Base-by-base conservation (phyloP, 2,888 invertebrate genomes). In the Pristionchus maxplancki region DNA sequence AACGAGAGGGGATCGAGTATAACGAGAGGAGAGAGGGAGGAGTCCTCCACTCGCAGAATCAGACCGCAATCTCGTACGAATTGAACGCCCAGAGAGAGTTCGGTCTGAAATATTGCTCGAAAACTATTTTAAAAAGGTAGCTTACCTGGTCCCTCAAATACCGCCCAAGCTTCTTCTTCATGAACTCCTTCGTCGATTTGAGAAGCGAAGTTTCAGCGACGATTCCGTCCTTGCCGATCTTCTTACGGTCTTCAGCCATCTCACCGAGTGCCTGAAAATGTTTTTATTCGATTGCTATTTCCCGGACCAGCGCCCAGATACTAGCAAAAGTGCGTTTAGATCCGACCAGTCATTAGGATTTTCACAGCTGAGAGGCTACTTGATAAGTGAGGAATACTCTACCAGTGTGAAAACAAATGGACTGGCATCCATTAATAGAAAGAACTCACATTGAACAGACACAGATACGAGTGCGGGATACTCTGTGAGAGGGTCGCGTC, bases 1-100 rank as follows among this genome's bases (percentile, higher is more conserved):
- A 99, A 96, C 99, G 99, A 99, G 95, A 99, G 99, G 0, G 99
- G 98, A 95, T 98, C 97, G 78, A 99, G 95, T 95, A 99, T 99
- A 95, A 98, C 98, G 85, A 98, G 96, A 95, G 99, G 98, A 94
- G 97, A 97, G 3, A 98, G 95, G 0, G 97, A 97, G 0, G 98
- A 97, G 89, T 98, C 98, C 62, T 94, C 94, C 86, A 92, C 93
- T 50, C 91, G 90, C 9, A 93, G 89, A n/a, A 93, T 86, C 17
- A 93, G 91, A 28, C 93, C 93, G 83, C 89, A 89, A 94, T 99
- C 99, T 95, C 99, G 99, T 1, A 99, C 96, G 95, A 99, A 99
- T 95, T 98, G 96, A 0, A 98, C 98, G 0, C 99, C 99, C 95
- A 98, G 98, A 93, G 97, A 97, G 87, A 98, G 95, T 95, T 98